Conservation (phyloP, 2,113 vertebrate genomes). For the Salvelinus sp. region DNA sequence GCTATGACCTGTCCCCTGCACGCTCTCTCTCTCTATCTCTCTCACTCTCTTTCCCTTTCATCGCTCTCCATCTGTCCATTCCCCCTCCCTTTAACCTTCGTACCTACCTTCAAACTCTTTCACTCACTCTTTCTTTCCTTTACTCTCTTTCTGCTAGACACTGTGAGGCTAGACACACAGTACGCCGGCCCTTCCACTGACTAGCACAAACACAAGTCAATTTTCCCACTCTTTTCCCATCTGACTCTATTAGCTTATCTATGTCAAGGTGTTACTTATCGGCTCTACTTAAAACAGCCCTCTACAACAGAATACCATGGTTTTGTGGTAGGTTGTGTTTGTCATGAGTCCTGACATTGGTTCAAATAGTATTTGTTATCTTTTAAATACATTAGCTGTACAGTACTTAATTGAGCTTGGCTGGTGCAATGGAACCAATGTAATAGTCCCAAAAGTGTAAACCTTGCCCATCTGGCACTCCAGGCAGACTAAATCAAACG, state of each 20-base stretch:
- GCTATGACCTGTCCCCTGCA: slow-evolving; percentile 25
- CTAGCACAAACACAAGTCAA: slow-evolving; percentile 11
- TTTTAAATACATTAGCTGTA: neutral
- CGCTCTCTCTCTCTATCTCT: slow-evolving; percentile 11
- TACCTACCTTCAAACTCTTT: slow-evolving; percentile 11
- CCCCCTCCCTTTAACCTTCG: neutral
- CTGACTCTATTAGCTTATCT: neutral
- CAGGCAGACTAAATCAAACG: too few relatives aligned
- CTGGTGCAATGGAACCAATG: neutral
- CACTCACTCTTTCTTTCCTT: neutral
- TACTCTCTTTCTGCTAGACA: neutral
- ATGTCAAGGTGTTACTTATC: neutral
- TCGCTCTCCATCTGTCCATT: neutral
- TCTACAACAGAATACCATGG: neutral
- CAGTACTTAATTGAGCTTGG: neutral
- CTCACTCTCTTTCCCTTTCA: slow-evolving; percentile 15
- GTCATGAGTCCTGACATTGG: neutral
- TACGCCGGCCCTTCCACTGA: slow-evolving; percentile 22
- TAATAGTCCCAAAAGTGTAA: too few relatives aligned
- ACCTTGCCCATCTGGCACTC: too few relatives aligned
- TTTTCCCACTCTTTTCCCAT: slow-evolving; percentile 17
- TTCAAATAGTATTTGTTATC: neutral
- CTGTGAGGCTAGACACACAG: slow-evolving; percentile 18
- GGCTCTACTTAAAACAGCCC: slow-evolving; percentile 22
- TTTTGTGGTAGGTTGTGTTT: neutral